phyloP scores from a whole-genome alignment of 35 echinoderm and acorn worm genomes.

The Ophioderma brevispina region DNA sequence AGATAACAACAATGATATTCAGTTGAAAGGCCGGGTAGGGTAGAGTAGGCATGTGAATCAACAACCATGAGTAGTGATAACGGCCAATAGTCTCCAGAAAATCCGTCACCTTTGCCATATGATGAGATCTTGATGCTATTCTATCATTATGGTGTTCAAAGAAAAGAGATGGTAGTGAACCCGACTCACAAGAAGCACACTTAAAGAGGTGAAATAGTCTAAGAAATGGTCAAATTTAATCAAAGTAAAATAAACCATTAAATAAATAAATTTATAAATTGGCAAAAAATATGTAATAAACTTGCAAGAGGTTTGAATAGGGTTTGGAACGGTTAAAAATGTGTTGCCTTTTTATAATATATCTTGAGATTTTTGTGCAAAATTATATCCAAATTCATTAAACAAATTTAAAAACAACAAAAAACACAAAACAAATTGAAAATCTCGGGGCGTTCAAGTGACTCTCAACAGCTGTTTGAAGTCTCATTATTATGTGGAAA shows the following conservation, averaged over 20 bases:
- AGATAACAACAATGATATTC: conserved; percentile 61
- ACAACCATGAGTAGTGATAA: conserved; percentile 94
- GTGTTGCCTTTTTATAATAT: no score
- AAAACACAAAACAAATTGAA: no score
- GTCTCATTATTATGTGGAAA: no score
- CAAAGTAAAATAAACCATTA: no score
- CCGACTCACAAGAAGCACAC: conserved; percentile 63
- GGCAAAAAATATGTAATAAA: background rate
- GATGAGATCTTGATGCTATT: conserved; percentile 87
- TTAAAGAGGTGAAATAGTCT: conserved; percentile 85
- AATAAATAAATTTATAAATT: no score
- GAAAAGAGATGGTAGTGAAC: conserved; percentile 83
- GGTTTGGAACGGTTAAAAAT: no score
- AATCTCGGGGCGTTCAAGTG: no score
- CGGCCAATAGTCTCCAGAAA: conserved; percentile 88
- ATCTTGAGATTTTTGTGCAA: no score
- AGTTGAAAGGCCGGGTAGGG: conserved; percentile 94
- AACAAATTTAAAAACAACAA: no score
- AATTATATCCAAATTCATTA: no score
- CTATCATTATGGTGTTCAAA: conserved; percentile 97
- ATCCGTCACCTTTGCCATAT: conserved; percentile 58
- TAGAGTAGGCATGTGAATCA: conserved; percentile 96
- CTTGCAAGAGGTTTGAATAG: background rate
- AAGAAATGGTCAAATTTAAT: no score
- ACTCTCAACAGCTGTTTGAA: no score